A percentile compares a stretch with the other conserved stretches of the same genome.
Evolutionary conservation across 1,140 invertebrate species (phyloP).

Genomic region (Papilio glaucus): DNA sequence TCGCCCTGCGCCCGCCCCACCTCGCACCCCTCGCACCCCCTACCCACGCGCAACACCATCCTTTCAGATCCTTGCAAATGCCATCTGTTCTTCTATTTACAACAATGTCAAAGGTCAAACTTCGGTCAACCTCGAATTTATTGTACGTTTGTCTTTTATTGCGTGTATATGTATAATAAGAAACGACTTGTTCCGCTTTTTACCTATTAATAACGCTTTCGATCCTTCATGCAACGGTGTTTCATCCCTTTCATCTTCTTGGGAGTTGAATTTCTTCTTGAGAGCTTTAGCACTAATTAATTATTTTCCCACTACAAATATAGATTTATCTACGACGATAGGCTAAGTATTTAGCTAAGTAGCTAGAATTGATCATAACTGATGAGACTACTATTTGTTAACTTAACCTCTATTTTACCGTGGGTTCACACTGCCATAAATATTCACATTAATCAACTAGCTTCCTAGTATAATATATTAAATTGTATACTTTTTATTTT

Average conservation of each 20-base stretch:
- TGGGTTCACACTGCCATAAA: too few relatives aligned
- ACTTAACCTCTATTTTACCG: too few relatives aligned
- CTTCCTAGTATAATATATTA: too few relatives aligned
- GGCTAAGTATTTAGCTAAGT: too few relatives aligned
- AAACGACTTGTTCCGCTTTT: neutral
- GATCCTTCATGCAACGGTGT: neutral
- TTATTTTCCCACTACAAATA: too few relatives aligned
- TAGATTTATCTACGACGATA: too few relatives aligned
- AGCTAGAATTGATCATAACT: too few relatives aligned
- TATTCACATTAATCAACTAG: too few relatives aligned
- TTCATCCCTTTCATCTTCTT: too few relatives aligned
- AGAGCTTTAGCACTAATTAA: too few relatives aligned
- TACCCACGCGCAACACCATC: slow-evolving; percentile 24
- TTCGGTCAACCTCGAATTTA: neutral
- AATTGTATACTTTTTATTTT: too few relatives aligned
- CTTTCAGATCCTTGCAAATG: slow-evolving; percentile 25
- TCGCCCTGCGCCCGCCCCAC: slow-evolving; percentile 56
- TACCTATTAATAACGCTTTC: neutral
- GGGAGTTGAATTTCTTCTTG: neutral
- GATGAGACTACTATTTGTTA: too few relatives aligned
- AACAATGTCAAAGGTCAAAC: slow-evolving; percentile 24
- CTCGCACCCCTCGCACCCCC: slow-evolving; percentile 36
- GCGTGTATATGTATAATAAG: neutral
- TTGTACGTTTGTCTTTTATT: neutral
- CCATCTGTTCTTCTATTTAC: slow-evolving; percentile 10